A percentile compares a stretch with the other conserved stretches of the same genome.
Conservation (phyloP, 2,888 invertebrate species). For the Ophion ventricosus region DNA sequence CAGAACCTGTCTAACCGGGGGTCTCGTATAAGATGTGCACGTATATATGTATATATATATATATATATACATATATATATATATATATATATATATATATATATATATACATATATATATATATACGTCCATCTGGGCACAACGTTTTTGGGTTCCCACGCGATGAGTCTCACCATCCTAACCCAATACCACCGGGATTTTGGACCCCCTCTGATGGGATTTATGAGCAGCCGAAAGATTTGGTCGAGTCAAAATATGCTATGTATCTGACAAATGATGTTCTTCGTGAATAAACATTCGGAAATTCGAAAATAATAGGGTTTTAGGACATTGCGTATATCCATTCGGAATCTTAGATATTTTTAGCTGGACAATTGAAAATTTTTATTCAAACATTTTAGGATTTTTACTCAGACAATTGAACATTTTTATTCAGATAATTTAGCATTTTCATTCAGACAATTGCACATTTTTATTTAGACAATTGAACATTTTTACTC, state of each 20-base stretch:
- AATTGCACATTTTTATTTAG: too few species aligned
- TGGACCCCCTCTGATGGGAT: not conserved
- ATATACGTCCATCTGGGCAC: not conserved
- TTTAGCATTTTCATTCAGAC: too few species aligned
- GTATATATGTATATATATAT: not conserved
- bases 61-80: not conserved
- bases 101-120: not conserved
- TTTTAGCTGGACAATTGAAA: too few species aligned
- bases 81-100: too few species aligned
- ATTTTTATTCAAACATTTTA: too few species aligned
- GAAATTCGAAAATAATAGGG: too few species aligned
- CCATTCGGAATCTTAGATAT: too few species aligned
- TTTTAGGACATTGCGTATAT: too few species aligned
- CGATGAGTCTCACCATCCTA: conserved; percentile 35
- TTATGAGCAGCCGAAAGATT: not conserved
- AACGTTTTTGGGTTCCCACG: conserved; percentile 61
- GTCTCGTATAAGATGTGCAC: conserved; percentile 16
- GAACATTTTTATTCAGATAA: not conserved
- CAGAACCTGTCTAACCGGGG: conserved; percentile 10
- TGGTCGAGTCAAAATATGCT: not conserved
- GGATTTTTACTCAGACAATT: too few species aligned
- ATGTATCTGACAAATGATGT: too few species aligned
- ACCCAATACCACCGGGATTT: not conserved
- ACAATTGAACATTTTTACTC: not conserved
- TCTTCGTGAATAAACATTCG: too few species aligned